Base-by-base conservation (phyloP, 2,797 vertebrate species). In the Channa striata region DNA sequence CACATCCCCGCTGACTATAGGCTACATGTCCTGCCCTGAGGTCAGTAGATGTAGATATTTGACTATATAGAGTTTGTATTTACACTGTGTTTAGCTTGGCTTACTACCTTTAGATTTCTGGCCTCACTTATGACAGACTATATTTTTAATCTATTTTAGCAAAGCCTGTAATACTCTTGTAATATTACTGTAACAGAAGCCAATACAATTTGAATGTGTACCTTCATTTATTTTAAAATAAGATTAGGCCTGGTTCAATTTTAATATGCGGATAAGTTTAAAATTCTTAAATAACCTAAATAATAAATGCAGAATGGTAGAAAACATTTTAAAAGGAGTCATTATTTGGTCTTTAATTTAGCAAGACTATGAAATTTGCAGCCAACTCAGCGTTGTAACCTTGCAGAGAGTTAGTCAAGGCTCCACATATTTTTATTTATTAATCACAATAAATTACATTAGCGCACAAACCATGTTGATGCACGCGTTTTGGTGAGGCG, bases 401-500 rank as follows among this genome's bases (percentile, higher is more conserved):
- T 67, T 72, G 39, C 71, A 57, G 53, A 57, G 20, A 67, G 54
- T 74, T 61, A 37, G 40, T 65, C 2, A 51, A 70, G 57, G 40
- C 51, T 69, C 17, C 20, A 19, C 8, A 16, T 13, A 23, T 56
- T 68, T 51, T 72, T 34, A 76, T 65, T 65, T 59, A 74, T 54
- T 34, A 72, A 48, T 44, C 42, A 62, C 34, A 66, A 70, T 69
- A 49, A 67, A 74, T 61, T 4, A 49, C 33, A 74, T 72, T 47
- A 60, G 39, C 61, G 49, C 46, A 8, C 14, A 19, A 40, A 13
- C 72, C 63, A 43, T 50, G 37, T 37, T 57, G 59, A 69, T 11
- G 69, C 48, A 47, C 51, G 56, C 67, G 75, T 61, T 63, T 79
- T 79, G 75, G 51, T 17, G 30, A 11, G 54, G 50, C 20, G 36